Evolutionary conservation across 2,797 vertebrate genomes (phyloP), one percentile per base, ranked within the genome.

Genomic region (Antennarius maculatus): DNA sequence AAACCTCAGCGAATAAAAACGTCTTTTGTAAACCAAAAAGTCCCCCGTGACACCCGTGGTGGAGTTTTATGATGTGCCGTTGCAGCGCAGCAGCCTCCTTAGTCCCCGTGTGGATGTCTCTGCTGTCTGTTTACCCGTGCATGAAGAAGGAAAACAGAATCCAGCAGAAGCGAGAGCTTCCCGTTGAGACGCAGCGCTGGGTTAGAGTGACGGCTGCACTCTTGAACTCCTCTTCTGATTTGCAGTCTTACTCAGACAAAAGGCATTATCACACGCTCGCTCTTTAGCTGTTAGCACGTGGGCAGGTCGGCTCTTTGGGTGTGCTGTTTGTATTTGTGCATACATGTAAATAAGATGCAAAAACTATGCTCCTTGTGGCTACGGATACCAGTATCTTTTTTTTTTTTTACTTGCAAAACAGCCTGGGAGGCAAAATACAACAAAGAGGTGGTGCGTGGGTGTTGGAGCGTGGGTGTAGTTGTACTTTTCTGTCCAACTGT

Each of bases 41-140:
- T 83, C 80, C 55, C 80, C 41, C 3, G 66, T 17, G 65, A 66
- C 68, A 48, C 58, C 59, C 59, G 7, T 41, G 3, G 37, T 39
- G 47, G 46, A 50, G 46, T 12, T 69, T 61, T 77, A 9, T 72
- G 66, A 79, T 79, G 71, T 77, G 45, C 28, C 23, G 53, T n/a
- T 63, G 74, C 72, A 45, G 74, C 51, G 10, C 37, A 9, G 54
- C 61, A 50, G 61, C 58, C 46, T 55, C 47, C 37, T 37, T 50
- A 62, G 57, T 69, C 67, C 83, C 63, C 0, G 43, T 1, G 60
- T 39, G 57, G 56, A 73, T 54, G 72, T 71, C 71, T 60, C 61
- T 2, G 62, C 74, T 12, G 63, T 60, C 74, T 83, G 74, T 76
- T 88, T 81, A 81, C 76, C 61, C n/a, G 17, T 11, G 15, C 59